Evolutionary conservation across 2,797 vertebrate genomes (phyloP).

Genomic region (Onychomys torridus): DNA sequence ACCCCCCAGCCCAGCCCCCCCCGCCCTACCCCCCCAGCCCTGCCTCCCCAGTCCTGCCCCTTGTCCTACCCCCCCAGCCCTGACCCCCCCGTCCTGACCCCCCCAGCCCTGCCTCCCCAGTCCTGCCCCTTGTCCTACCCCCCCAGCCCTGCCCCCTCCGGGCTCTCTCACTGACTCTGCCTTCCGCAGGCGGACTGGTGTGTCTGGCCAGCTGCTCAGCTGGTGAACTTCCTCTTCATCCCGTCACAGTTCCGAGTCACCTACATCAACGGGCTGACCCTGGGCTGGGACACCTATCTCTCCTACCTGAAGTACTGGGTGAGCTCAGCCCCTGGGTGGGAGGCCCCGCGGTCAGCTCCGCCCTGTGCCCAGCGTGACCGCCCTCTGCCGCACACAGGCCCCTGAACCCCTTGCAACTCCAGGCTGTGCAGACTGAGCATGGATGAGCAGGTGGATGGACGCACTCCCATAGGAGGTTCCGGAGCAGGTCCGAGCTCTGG

Average conservation of each 20-base stretch:
- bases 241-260: constrained; percentile 92
- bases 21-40: too few relatives aligned
- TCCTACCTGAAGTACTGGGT: constrained; percentile 97
- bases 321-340: background rate
- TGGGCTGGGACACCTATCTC: constrained; percentile 97
- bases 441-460: background rate
- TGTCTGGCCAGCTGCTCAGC: constrained; percentile 94
- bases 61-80: too few relatives aligned
- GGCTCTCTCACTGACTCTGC: fast-evolving
- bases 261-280: constrained; percentile 94
- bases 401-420: background rate
- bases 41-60: fast-evolving
- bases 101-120: fast-evolving
- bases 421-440: background rate
- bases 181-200: constrained; percentile 93
- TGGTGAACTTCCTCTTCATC: constrained; percentile 96
- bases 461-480: background rate
- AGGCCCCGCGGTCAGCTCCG: background rate
- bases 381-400: background rate
- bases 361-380: background rate
- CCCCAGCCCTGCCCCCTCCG: fast-evolving
- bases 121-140: fast-evolving
- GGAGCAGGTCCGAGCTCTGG: background rate
- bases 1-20: fast-evolving
- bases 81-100: fast-evolving